Evolutionary conservation across 2,888 invertebrate genomes (phyloP).

Genomic region (Pammene fasciana): DNA sequence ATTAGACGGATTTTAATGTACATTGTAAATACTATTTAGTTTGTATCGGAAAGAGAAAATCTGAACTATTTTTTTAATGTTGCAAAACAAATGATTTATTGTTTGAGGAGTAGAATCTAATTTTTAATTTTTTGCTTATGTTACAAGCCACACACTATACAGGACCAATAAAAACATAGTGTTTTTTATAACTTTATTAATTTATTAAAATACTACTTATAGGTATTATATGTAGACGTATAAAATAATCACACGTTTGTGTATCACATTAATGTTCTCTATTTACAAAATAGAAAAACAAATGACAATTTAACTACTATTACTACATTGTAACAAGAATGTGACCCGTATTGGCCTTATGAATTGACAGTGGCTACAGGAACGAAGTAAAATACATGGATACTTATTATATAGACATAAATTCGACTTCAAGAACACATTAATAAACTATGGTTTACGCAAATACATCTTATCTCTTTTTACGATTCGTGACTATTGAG

Average conservation of each 20-base stretch:
- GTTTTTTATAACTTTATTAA: slow-evolving; percentile 14
- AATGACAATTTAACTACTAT: slow-evolving; percentile 21
- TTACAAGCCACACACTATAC: too few relatives aligned
- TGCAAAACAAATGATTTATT: too few relatives aligned
- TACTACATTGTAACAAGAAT: background rate
- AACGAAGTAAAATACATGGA: background rate
- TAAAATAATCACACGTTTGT: slow-evolving; percentile 49
- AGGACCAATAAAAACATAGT: background rate
- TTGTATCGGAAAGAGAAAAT: too few relatives aligned
- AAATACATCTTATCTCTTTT: background rate
- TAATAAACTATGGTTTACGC: background rate
- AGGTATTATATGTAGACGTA: slow-evolving; percentile 29
- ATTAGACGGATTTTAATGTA: too few relatives aligned
- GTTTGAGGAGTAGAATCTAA: too few relatives aligned
- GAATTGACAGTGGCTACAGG: slow-evolving; percentile 18
- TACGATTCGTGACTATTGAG: background rate
- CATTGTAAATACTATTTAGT: too few relatives aligned
- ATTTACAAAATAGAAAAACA: slow-evolving; percentile 46
- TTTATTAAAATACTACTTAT: slow-evolving; percentile 28
- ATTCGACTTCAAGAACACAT: slow-evolving; percentile 11
- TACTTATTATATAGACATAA: background rate
- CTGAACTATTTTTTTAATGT: too few relatives aligned
- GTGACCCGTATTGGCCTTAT: background rate
- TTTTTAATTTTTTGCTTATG: too few relatives aligned
- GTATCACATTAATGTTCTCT: slow-evolving; percentile 50